Percentiles rank a stretch among this genome's conserved stretches.
Conservation (phyloP, 2,113 vertebrate species). For the Gopherus evgoodei region DNA sequence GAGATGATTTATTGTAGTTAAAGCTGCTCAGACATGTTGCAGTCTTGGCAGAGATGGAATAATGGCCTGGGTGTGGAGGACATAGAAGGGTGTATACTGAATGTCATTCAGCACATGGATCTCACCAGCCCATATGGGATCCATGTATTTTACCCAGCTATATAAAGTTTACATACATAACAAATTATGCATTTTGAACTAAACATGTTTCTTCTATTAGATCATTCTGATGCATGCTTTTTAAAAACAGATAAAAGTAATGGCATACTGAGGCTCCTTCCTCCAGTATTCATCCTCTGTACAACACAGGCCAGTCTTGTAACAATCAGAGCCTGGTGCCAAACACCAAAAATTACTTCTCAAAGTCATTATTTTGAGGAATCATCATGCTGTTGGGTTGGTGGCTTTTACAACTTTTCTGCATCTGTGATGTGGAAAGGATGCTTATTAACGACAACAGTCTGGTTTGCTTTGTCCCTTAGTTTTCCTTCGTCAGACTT, state of each 20-base stretch:
- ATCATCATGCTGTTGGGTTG: background rate
- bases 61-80: background rate
- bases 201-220: background rate
- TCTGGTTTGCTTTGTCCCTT: background rate
- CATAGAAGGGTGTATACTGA: background rate
- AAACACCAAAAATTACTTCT: background rate
- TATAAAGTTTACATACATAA: background rate
- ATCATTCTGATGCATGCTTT: background rate
- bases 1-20: background rate
- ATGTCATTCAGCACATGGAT: background rate
- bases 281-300: background rate
- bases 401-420: background rate
- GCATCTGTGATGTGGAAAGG: background rate
- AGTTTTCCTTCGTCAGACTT: conserved; percentile 19
- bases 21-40: background rate
- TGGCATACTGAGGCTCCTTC: background rate
- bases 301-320: background rate
- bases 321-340: background rate
- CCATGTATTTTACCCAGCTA: background rate
- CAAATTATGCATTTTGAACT: background rate
- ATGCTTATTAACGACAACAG: background rate
- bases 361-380: background rate
- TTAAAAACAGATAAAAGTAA: background rate
- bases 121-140: background rate
- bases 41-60: background rate